phyloP scores from a whole-genome alignment of 2,888 invertebrate species.

The Habrosyne pyritoides region DNA sequence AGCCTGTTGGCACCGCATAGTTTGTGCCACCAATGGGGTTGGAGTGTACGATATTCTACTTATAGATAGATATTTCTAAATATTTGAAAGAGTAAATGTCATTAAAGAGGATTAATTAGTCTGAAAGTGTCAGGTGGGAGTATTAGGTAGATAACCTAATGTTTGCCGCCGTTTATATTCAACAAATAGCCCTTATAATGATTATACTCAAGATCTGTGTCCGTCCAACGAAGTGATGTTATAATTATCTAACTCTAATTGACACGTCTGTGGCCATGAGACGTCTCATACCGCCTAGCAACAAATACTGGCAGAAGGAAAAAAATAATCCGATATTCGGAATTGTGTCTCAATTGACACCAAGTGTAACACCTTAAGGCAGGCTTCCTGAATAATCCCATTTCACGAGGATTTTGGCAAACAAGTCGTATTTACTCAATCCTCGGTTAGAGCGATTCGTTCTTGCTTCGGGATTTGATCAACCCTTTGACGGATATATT shows the following conservation, averaged over 20 bases:
- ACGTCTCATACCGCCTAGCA: neutral
- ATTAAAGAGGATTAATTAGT: no score
- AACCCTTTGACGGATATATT: constrained; percentile 21
- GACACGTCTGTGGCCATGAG: no score
- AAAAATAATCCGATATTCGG: neutral
- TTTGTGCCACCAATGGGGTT: constrained; percentile 22
- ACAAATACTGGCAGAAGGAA: neutral
- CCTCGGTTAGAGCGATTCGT: constrained; percentile 34
- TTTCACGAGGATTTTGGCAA: constrained; percentile 39
- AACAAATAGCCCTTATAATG: no score
- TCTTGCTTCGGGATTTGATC: constrained; percentile 34
- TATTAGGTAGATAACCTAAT: no score
- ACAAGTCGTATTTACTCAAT: constrained; percentile 43
- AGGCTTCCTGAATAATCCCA: constrained; percentile 40
- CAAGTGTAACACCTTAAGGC: constrained; percentile 30
- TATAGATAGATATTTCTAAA: no score
- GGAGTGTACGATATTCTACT: neutral
- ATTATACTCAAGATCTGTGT: no score
- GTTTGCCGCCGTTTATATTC: no score
- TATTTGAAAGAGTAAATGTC: no score
- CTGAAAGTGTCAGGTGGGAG: no score
- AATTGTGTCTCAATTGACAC: constrained; percentile 23
- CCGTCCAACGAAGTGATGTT: no score
- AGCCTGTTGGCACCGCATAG: constrained; percentile 31
- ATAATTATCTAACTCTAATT: no score